Evolutionary conservation across 1,140 invertebrate genomes (phyloP), one percentile per base, ranked within the genome.

Genomic region (Tetragonula clypearis): DNA sequence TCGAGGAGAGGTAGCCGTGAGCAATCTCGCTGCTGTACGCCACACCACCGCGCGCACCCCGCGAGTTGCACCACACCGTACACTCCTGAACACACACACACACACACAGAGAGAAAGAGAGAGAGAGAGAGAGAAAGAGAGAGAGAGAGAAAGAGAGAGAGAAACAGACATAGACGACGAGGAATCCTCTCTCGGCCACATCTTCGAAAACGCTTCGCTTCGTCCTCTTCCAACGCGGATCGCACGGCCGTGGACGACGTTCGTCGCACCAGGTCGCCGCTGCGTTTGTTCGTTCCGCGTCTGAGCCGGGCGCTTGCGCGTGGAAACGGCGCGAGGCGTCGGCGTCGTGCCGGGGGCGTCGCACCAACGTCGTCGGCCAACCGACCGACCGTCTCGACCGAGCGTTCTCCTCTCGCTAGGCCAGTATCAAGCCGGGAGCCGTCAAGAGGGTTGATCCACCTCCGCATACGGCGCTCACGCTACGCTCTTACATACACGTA

Each of bases 341-440:
- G 89, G 88, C 89, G 89, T 90, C 80, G 87, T 87, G 89, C 86
- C 89, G 88, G 89, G 89, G 89, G 89, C 89, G 89, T 90, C 89
- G 89, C 84, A 90, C 88, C 86, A 90, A 87, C 88, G 84, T 90
- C 88, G 88, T 87, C 89, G 89, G 88, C 78, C 62, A 66, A 62
- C 65, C 76, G 86, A 90, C 84, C 89, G 89, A 87, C 82, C 82
- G 88, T 90, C 83, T 85, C 89, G 68, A 90, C 82, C 86, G 88
- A 90, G 71, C 82, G 81, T 88, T 85, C 75, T 83, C 85, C 88
- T 91, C 90, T 87, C 90, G 84, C 88, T 86, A 89, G 87, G 90
- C 89, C 89, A 93, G 92, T 92, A 89, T 92, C 92, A 91, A 87
- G 86, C 88, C 91, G 90, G 87, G 88, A 88, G 89, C 90, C 89